Evolutionary conservation across 2,797 vertebrate species (phyloP), one percentile per base, ranked within the genome.

Genomic region (Falco naumanni): DNA sequence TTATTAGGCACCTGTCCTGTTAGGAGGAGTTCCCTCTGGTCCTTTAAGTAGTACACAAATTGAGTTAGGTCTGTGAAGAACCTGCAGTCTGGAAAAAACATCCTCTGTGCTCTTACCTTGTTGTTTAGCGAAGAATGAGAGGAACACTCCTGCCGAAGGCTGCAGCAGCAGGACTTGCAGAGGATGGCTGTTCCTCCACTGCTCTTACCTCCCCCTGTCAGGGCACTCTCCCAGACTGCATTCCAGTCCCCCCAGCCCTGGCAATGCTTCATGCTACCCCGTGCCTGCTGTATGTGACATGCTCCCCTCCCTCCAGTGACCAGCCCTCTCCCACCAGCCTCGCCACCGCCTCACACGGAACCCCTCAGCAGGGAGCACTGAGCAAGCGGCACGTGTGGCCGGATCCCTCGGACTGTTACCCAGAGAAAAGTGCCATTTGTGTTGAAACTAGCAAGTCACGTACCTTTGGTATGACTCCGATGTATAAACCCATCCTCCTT

Each of bases 231-330:
- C 17, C 12, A 77, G 39, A 48, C 13, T 16, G 7, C 21, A 3
- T 5, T 74, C 29, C 25, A 41, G 19, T 26, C n/a, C 39, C 15
- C 47, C n/a, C 34, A 89, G 65, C 28, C 13, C 10, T 65, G 59
- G 39, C 11, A 65, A 13, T 50, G 47, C 29, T 10, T 54, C 18
- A 0, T 59, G 45, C 48, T 60, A 25, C 16, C 43, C 33, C 50
- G 7, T 6, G n/a, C 12, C 47, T 54, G 16, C 11, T 41, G n/a
- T 11, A 13, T 9, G 4, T 24, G 33, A n/a, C 37, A 11, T 3
- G 1, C 14, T 56, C 16, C 6, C 6, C 6, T 80, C 17, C 11
- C n/a, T 64, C 18, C n/a, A 47, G 39, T 2, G 0, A 28, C 9
- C 24, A 69, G 26, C 34, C 26, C 22, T 53, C 31, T 57, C 8